Evolutionary conservation across 2,888 invertebrate genomes (phyloP).

Genomic region (Zhengitettix transpicula): DNA sequence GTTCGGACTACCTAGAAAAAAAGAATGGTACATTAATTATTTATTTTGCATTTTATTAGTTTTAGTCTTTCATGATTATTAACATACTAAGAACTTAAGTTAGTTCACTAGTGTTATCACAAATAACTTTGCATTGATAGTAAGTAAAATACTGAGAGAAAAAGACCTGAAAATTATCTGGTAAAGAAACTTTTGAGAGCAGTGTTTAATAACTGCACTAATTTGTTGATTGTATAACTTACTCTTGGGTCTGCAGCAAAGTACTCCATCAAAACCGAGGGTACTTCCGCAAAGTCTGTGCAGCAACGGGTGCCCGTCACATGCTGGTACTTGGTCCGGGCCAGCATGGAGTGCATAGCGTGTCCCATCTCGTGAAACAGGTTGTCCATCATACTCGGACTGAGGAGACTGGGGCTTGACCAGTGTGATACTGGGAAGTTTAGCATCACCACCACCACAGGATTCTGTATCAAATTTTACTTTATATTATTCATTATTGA

Average conservation of each 20-base stretch:
- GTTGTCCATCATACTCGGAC: slow-evolving; percentile 80
- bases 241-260: slow-evolving; percentile 80
- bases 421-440: slow-evolving; percentile 63
- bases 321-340: slow-evolving; percentile 88
- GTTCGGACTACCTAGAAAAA: slow-evolving; percentile 51
- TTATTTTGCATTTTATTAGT: no score
- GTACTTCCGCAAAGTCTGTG: slow-evolving; percentile 97
- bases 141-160: not conserved
- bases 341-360: slow-evolving; percentile 97
- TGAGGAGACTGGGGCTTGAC: slow-evolving; percentile 61
- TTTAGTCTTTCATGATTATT: not conserved
- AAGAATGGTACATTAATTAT: not conserved
- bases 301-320: slow-evolving; percentile 93
- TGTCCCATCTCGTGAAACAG: slow-evolving; percentile 98
- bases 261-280: slow-evolving; percentile 97
- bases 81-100: not conserved
- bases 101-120: not conserved
- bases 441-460: slow-evolving; percentile 84
- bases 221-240: slow-evolving; percentile 14
- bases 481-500: not conserved
- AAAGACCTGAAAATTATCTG: no score
- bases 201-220: not conserved
- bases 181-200: not conserved
- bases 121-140: not conserved
- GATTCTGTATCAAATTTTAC: slow-evolving; percentile 38